These are phyloP conservation scores for Hirtodrosophila alboralis DNA, from an alignment of 2,888 invertebrate species.

Conservation along the genomic window DNA sequence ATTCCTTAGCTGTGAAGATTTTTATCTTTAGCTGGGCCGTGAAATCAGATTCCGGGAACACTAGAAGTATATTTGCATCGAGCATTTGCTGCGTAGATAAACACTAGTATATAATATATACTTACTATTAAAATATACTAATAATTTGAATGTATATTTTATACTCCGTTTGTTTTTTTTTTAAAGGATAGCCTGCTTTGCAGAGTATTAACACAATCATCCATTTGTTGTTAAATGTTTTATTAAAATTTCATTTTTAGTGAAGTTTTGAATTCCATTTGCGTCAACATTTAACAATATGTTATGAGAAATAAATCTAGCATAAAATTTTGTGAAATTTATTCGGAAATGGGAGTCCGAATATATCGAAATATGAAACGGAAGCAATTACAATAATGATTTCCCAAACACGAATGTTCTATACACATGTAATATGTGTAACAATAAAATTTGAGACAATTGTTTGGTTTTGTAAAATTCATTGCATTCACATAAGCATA, in stretches of 20 bases:
- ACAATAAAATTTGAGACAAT: constrained; percentile 23
- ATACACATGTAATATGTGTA: constrained; percentile 8
- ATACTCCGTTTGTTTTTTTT: too few relatives aligned
- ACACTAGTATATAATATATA: too few relatives aligned
- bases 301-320: constrained; percentile 15
- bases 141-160: too few relatives aligned
- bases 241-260: neutral
- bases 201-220: neutral
- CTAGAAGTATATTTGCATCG: too few relatives aligned
- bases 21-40: too few relatives aligned
- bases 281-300: constrained; percentile 7
- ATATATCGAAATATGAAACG: constrained; percentile 39
- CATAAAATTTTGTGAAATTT: constrained; percentile 30
- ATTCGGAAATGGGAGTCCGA: constrained; percentile 38
- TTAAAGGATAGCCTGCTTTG: too few relatives aligned
- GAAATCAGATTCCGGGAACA: too few relatives aligned
- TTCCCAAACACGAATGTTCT: constrained; percentile 20
- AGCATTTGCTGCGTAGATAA: too few relatives aligned
- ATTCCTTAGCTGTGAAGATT: too few relatives aligned
- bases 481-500: constrained; percentile 10
- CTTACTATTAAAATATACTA: too few relatives aligned
- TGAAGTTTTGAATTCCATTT: constrained; percentile 24
- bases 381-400: constrained; percentile 51
- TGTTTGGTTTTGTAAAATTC: constrained; percentile 7
- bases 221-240: neutral